Base-by-base conservation (phyloP, 2,113 vertebrate genomes). In the Chaetodon auriga region DNA sequence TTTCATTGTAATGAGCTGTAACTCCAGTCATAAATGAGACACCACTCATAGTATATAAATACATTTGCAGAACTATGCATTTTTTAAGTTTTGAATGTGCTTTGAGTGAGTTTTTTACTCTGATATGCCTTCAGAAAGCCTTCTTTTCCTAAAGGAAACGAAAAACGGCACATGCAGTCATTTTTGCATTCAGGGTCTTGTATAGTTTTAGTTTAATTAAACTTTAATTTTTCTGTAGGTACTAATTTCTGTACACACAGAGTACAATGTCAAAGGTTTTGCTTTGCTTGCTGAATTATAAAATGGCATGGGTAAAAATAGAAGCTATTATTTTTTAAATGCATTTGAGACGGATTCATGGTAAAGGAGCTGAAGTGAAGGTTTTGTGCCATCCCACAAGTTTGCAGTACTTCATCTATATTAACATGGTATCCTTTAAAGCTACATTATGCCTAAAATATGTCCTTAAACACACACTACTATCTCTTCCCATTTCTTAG, bases 251-350 rank as follows among this genome's bases (percentile, higher is more conserved):
- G 2, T 58, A 30, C 36, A 41, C 48, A 13, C 18, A 73, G 7
- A 53, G 11, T 25, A 8, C 11, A n/a, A 38, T 41, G 15, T 30
- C 30, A 19, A 64, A 64, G 2, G 2, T 64, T 55, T 5, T 55
- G 5, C 73, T 73, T 73, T 49, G 41, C 10, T 48, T 2, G 16
- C 43, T 35, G 15, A 18, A 19, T 55, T 75, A 61, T 68, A 15
- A 51, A 74, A 49, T 49, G 53, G 21, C 43, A 21, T 30, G 18
- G 36, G 4, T 69, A 75, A 69, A 68, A 81, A 75, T 62, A 35
- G 6, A 54, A 8, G 23, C 18, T 54, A 45, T 66, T 46, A 13
- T 5, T 48, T 57, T 73, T 65, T 0, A n/a, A 73, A 60, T 74
- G 4, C 18, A 75, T 61, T 60, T 53, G 14, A 62, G 55, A 75